Evolutionary conservation across 2,113 vertebrate species (phyloP), one percentile per base, ranked within the genome.

Genomic region (Hemiprocne comata): DNA sequence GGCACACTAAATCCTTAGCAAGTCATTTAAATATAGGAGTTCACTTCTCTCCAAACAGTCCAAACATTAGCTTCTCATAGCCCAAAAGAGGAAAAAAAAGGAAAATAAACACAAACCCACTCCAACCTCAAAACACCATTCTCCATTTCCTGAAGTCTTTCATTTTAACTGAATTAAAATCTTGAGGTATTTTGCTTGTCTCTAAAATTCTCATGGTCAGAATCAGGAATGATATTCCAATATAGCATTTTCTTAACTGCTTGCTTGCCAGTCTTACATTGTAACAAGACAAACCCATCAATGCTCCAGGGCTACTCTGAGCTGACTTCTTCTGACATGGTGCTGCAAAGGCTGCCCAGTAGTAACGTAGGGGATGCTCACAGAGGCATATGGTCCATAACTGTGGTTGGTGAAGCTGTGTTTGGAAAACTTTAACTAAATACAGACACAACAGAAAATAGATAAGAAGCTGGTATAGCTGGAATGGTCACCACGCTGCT

Each of bases 1-100:
- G 75, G 60, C 33, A 77, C 11, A 40, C 72, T 87, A 67, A 83
- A 91, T 95, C 66, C 62, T 96, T 85, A 70, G 31, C 23, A 78
- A 83, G 78, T 85, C 54, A 78, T 77, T 84, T 82, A 76, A 53
- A 53, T 26, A 51, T 7, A 57, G 50, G 85, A 85, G 42, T 69
- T 78, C 24, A 28, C 11, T 58, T 76, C 33, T 46, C 34, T 77
- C 20, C 34, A 66, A 62, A 62, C 28, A 66, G 9, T 7, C 38
- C n/a, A 33, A n/a, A 84, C 81, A 85, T 90, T 80, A 74, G 44
- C 9, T 74, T 61, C 11, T 61, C 36, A 23, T 20, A 77, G 34
- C 16, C 60, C 12, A 67, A 78, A 64, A 89, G 23, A 5, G 14
- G n/a, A 38, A 48, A 40, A 40, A 26, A 51, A n/a, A n/a, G n/a